phyloP scores from a whole-genome alignment of 2,797 vertebrate species.

The Mionectes olivaceus region DNA sequence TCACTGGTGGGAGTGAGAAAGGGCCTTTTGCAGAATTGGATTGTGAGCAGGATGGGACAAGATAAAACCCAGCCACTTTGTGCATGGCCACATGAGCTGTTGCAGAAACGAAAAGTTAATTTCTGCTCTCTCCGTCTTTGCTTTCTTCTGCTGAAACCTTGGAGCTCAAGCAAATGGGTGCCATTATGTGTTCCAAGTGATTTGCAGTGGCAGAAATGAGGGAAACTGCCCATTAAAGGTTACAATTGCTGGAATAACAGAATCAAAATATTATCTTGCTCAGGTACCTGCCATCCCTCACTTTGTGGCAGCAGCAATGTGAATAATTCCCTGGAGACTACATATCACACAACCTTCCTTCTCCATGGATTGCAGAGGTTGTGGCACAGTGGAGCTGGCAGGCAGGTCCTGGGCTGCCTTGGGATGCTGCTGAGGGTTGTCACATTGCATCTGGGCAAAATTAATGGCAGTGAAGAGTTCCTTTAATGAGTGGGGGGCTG shows the following conservation, averaged over 20 bases:
- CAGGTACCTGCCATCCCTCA: background rate
- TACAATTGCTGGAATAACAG: background rate
- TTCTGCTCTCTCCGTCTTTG: background rate
- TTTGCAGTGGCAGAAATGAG: constrained; percentile 17
- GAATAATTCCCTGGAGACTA: background rate
- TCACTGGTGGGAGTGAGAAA: background rate
- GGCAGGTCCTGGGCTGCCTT: background rate
- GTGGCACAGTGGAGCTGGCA: background rate
- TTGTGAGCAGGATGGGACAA: background rate
- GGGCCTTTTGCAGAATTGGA: background rate
- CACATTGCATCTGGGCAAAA: background rate
- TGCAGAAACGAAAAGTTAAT: background rate
- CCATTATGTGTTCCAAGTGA: background rate
- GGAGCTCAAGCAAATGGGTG: background rate
- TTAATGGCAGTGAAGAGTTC: background rate
- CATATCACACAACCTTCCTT: background rate
- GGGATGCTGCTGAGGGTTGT: background rate
- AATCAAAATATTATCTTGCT: constrained; percentile 23
- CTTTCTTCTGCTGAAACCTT: background rate
- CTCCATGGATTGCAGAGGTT: background rate
- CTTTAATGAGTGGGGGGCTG: background rate
- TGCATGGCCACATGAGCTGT: background rate
- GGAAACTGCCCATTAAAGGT: background rate
- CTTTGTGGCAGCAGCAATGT: background rate
- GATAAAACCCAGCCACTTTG: background rate